phyloP scores from a whole-genome alignment of 2,113 vertebrate genomes.

The Neotoma lepida region DNA sequence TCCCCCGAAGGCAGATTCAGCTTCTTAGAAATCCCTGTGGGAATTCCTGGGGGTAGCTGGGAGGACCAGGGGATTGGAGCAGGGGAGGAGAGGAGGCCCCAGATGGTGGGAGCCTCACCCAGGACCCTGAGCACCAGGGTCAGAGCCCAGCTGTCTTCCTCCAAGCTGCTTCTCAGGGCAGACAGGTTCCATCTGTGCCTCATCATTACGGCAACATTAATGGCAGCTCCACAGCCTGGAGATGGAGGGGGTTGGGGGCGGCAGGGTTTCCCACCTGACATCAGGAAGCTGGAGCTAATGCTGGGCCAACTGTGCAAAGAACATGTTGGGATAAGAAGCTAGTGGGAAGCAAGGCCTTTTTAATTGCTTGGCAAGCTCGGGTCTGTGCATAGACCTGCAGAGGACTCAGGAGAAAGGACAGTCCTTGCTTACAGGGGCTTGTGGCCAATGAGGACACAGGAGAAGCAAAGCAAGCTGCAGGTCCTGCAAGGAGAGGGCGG shows the following conservation, averaged over 20 bases:
- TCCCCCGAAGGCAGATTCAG: fast-evolving
- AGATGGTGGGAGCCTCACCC: neutral
- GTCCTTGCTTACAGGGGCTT: neutral
- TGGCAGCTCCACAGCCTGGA: neutral
- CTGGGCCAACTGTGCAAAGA: neutral
- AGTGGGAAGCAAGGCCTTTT: neutral
- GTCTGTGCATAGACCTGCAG: fast-evolving
- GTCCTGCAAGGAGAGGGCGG: neutral
- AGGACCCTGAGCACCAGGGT: neutral
- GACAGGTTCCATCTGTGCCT: neutral
- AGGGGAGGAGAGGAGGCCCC: neutral
- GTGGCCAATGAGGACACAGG: neutral
- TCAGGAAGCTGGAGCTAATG: neutral
- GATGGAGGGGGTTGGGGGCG: neutral
- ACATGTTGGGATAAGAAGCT: neutral
- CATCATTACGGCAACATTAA: too few species aligned
- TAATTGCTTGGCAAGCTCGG: fast-evolving
- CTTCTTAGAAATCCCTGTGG: neutral
- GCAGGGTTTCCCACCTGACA: neutral
- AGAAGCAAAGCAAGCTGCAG: neutral
- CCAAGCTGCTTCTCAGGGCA: neutral
- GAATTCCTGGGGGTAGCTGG: neutral
- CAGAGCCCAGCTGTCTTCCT: neutral
- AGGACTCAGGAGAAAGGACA: neutral
- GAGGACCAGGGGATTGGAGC: neutral